These are phyloP conservation scores for Bolinopsis microptera DNA, from an alignment of 37 sponge, comb jelly and placozoan genomes.

Conservation along the genomic window DNA sequence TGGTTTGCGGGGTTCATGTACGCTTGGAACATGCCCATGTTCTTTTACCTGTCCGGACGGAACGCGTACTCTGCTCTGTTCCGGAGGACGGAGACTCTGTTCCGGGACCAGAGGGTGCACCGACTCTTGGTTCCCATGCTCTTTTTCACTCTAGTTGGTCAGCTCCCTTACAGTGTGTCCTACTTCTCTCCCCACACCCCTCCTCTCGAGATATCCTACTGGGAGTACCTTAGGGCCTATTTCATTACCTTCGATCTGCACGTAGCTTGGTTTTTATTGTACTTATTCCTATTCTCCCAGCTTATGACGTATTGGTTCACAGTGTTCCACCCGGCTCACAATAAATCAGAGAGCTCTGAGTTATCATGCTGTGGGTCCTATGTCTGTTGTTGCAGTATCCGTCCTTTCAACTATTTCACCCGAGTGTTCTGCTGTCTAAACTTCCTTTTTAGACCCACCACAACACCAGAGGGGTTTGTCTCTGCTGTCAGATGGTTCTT, in stretches of 20 bases:
- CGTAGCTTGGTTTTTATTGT: not conserved
- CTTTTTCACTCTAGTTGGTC: not conserved
- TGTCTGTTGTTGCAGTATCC: not conserved
- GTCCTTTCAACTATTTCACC: not conserved
- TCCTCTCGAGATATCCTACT: not conserved
- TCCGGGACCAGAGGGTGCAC: not conserved
- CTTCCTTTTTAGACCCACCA: not conserved
- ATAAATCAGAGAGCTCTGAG: not conserved
- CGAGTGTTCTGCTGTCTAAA: not conserved
- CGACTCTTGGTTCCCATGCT: not conserved
- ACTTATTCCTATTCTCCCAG: not conserved
- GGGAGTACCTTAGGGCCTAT: not conserved
- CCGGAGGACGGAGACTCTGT: not conserved
- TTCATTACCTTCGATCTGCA: not conserved
- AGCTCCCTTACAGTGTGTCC: not conserved
- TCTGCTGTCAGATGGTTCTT: not conserved
- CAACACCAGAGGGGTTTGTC: not conserved
- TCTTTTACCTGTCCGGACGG: not conserved
- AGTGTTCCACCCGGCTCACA: constrained; percentile 14
- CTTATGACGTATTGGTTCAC: not conserved
- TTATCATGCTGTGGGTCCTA: not conserved
- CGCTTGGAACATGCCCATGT: too few species aligned
- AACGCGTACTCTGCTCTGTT: constrained; percentile 24
- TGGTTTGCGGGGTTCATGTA: too few species aligned
- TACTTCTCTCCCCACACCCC: not conserved